Base-by-base conservation (phyloP, 2,888 invertebrate genomes). In the Liposcelis brunnea region DNA sequence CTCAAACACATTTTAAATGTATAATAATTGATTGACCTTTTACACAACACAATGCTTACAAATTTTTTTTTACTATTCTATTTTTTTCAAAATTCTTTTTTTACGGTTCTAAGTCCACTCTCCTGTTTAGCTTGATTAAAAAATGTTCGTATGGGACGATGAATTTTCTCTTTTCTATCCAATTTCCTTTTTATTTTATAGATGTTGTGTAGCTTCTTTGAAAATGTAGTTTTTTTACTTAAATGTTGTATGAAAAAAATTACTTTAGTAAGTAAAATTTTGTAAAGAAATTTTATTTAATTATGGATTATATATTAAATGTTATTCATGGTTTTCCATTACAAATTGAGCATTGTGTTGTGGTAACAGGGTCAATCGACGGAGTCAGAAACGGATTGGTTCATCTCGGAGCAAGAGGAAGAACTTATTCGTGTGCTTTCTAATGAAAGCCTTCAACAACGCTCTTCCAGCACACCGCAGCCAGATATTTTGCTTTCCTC, bases 361-460 rank as follows among this genome's bases (percentile, higher is more conserved):
- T 47, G 47, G 34, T 42, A 43, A 40, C 44, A 42, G 45, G 33
- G 19, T 12, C n/a, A 16, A 19, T 18, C 40, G 15, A 21, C n/a
- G 40, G 78, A 77, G 61, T 79, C 78, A 26, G 79, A 80, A 61
- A 77, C 77, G 40, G 80, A 81, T 59, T 71, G 80, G 68, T 77
- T 78, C 68, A 75, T 77, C 59, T 81, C 81, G 15, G 80, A 81
- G 60, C 80, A 80, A 63, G 81, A 82, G 58, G 81, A 82, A 53
- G 81, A 82, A 63, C 68, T 82, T 42, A 67, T 81, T 55, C 75
- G 77, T 55, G 10, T 21, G 19, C 16, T 36, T 21, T 21, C 18
- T 7, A 19, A 19, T 12, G 54, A 65, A 61, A 52, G 66, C 67
- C 51, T 67, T 68, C 35, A 61, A 65, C 50, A 68, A 58, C 47